Conservation (phyloP, 1,140 invertebrate species). For the Lanistes nyassanus region DNA sequence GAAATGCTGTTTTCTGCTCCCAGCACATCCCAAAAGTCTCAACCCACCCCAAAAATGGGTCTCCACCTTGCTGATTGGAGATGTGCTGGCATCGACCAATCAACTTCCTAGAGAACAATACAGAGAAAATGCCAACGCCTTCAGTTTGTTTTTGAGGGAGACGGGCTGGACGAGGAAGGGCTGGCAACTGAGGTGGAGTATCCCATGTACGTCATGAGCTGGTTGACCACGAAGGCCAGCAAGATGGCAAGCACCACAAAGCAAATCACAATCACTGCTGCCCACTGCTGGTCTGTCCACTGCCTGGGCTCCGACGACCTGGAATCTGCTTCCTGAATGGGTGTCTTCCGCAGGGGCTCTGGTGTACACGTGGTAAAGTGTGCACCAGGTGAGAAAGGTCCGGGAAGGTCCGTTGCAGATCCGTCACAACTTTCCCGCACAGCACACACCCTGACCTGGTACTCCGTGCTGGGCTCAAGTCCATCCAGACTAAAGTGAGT, state of each 20-base stretch:
- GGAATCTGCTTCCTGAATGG: conserved; percentile 20
- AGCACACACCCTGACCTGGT: conserved; percentile 78
- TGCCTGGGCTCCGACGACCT: conserved; percentile 62
- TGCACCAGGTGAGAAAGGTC: conserved; percentile 75
- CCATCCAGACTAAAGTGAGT: conserved; percentile 75
- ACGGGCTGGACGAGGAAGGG: not conserved
- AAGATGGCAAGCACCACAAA: conserved; percentile 75
- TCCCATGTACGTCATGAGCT: conserved; percentile 61
- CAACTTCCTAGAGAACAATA: not conserved
- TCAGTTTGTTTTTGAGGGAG: conserved; percentile 12
- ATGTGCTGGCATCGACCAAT: not conserved
- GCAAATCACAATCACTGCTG: conserved; percentile 73
- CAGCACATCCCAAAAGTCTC: not conserved
- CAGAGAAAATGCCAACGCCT: not conserved
- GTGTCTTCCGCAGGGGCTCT: conserved; percentile 41
- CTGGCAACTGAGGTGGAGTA: not conserved
- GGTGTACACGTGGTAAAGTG: conserved; percentile 69
- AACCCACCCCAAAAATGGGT: not conserved
- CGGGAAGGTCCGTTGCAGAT: conserved; percentile 69
- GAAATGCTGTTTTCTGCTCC: not conserved
- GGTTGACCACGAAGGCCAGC: conserved; percentile 73
- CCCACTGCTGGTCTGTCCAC: conserved; percentile 75
- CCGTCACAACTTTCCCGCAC: conserved; percentile 72
- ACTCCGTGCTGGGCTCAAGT: conserved; percentile 77
- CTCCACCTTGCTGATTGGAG: not conserved